These are phyloP conservation scores for Rhamphomyia laevipes DNA, from an alignment of 2,888 invertebrate species.

Conservation along the genomic window DNA sequence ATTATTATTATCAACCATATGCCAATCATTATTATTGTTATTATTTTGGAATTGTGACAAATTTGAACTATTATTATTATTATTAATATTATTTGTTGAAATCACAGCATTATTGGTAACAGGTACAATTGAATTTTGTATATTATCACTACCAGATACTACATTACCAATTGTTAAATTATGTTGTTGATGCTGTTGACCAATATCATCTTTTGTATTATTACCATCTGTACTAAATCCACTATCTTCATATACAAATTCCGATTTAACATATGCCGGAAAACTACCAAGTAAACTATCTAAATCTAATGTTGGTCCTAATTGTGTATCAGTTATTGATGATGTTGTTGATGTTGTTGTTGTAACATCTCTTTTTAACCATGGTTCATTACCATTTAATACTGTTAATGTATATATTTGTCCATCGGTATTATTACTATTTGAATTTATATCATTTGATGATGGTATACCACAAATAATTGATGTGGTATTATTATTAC, in stretches of 20 bases:
- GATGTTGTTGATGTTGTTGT: not conserved
- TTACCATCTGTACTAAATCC: conserved; percentile 53
- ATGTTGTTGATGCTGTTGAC: conserved; percentile 19
- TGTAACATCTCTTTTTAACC: conserved; percentile 53
- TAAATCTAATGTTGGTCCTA: conserved; percentile 55
- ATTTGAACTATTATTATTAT: conserved; percentile 35
- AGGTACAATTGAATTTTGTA: too few species aligned
- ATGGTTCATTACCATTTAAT: conserved; percentile 60
- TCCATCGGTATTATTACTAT: conserved; percentile 53
- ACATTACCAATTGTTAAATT: conserved; percentile 19
- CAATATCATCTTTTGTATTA: conserved; percentile 44
- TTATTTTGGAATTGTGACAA: conserved; percentile 50
- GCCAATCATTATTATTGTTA: conserved; percentile 77
- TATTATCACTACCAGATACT: conserved; percentile 17
- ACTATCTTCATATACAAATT: conserved; percentile 67
- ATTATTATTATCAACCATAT: conserved; percentile 65
- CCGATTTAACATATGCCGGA: conserved; percentile 55
- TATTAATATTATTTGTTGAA: conserved; percentile 17
- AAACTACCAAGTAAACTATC: conserved; percentile 69
- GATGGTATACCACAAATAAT: not conserved
- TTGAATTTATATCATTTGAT: not conserved
- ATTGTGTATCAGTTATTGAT: conserved; percentile 27
- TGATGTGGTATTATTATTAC: not conserved
- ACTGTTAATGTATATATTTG: conserved; percentile 75
- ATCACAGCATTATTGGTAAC: not conserved